Conservation (phyloP, 2,888 invertebrate species). For the Chrysina gloriosa region DNA sequence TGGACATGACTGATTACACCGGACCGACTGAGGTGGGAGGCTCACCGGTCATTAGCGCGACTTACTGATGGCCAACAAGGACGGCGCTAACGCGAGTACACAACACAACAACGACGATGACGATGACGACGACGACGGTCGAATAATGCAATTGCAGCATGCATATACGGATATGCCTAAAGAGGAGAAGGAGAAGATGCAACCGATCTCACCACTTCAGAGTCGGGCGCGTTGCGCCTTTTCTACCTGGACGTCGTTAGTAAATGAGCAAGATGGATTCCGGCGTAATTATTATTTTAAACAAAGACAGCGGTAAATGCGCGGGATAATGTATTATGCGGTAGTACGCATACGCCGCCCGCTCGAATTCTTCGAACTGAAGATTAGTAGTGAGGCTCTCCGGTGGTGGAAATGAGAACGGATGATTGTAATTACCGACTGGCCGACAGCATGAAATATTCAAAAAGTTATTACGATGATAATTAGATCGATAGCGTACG, state of each 20-base stretch:
- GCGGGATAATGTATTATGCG: not conserved
- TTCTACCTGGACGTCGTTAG: conserved; percentile 43
- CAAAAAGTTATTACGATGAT: not conserved
- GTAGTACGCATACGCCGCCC: no score
- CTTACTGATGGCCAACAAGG: conserved; percentile 47
- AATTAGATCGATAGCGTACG: not conserved
- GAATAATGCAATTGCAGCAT: conserved; percentile 40
- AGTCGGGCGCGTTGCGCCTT: not conserved
- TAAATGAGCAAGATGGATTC: conserved; percentile 60
- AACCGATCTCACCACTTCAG: conserved; percentile 25
- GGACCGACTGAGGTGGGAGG: conserved; percentile 55
- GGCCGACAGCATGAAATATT: not conserved
- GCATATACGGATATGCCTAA: not conserved
- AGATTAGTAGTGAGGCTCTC: no score
- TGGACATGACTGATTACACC: conserved; percentile 62
- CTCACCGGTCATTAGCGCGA: conserved; percentile 49
- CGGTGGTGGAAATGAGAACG: not conserved
- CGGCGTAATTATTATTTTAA: conserved; percentile 47
- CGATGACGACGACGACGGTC: conserved; percentile 24
- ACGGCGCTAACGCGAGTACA: no score
- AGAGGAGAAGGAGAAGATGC: conserved; percentile 39
- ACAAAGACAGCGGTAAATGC: conserved; percentile 39
- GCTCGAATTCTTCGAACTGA: no score
- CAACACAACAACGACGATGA: not conserved
- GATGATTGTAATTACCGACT: not conserved